A percentile compares a stretch with the other conserved stretches of the same genome.
phyloP scores from a whole-genome alignment of 37 sponge, comb jelly and placozoan genomes.

The Corticium candelabrum region DNA sequence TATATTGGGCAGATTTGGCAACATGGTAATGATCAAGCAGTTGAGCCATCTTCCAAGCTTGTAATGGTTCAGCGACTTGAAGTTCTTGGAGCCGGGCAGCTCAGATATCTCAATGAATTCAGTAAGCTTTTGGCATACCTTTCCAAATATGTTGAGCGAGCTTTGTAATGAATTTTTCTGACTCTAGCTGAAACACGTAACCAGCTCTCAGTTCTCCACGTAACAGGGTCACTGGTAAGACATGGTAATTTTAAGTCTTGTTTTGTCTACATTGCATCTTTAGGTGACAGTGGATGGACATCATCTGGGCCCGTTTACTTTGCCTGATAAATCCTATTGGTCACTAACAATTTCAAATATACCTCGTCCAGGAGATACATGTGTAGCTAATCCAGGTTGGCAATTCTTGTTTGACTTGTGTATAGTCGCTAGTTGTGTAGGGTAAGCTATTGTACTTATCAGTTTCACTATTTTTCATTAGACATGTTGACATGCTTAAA shows the following conservation, averaged over 20 bases:
- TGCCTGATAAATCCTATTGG: conserved; percentile 47
- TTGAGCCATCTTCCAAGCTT: not conserved
- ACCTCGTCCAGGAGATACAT: conserved; percentile 46
- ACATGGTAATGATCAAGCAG: no score
- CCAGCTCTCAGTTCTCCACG: not conserved
- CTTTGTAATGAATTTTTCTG: no score
- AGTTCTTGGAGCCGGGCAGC: not conserved
- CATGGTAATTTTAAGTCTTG: not conserved
- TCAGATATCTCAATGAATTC: not conserved
- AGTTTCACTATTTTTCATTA: no score
- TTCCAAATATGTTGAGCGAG: no score
- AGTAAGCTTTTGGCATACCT: no score
- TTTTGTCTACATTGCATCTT: not conserved
- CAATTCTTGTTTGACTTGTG: not conserved
- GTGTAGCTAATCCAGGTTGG: conserved; percentile 65
- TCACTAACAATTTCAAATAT: conserved; percentile 44
- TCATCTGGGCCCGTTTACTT: conserved; percentile 31
- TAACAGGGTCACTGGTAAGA: not conserved
- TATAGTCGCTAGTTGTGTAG: no score
- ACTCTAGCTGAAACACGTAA: conserved; percentile 21
- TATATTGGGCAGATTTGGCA: no score
- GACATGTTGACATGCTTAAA: no score
- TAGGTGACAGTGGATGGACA: conserved; percentile 51
- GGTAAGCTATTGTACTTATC: no score
- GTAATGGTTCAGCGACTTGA: not conserved